Evolutionary conservation across 2,113 vertebrate species (phyloP).

Genomic region (Pseudopipra pipra): DNA sequence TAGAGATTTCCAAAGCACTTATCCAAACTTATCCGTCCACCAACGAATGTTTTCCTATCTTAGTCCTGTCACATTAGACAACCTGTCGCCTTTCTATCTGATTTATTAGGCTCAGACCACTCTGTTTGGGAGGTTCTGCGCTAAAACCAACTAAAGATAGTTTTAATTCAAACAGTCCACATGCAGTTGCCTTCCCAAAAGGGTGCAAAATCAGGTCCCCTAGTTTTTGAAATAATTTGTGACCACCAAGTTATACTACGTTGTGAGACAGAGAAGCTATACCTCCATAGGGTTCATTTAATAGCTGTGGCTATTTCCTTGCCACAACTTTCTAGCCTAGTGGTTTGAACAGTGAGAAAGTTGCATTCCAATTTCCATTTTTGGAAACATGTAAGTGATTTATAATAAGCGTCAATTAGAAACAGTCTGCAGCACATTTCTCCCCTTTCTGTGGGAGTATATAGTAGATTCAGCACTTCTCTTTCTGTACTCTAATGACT

Average conservation of each 20-base stretch:
- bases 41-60: accelerated
- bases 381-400: not conserved
- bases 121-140: not conserved
- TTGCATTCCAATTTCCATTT: not conserved
- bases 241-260: not conserved
- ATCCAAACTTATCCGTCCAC: not conserved
- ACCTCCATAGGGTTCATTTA: not conserved
- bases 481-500: not conserved
- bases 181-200: not conserved
- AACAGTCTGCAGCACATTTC: not conserved
- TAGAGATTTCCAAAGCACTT: not conserved
- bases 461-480: not conserved
- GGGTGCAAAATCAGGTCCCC: not conserved
- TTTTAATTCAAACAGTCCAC: not conserved
- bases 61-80: not conserved
- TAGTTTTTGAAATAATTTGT: not conserved
- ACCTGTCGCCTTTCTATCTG: not conserved
- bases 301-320: not conserved
- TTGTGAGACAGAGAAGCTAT: not conserved
- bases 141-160: not conserved
- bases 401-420: not conserved
- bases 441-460: not conserved
- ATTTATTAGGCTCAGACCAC: not conserved
- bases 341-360: not conserved
- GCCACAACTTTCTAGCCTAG: not conserved